Conservation (phyloP, 2,797 vertebrate species). For the Silurus lanzhouensis region DNA sequence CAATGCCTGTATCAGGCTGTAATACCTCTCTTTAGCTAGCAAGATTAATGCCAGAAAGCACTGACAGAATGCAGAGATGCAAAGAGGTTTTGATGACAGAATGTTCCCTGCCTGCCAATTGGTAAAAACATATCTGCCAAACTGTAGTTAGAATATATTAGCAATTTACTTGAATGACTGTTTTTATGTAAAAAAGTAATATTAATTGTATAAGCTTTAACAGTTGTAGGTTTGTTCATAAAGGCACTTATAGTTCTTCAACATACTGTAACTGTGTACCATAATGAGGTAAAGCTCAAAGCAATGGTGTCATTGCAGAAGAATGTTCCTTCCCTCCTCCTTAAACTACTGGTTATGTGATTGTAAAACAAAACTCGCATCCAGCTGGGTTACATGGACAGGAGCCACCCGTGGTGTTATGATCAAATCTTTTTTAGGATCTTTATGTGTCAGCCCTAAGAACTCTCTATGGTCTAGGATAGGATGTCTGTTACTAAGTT, state of each 20-base stretch:
- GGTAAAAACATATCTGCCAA: conserved; percentile 5
- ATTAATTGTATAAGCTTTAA: conserved; percentile 34
- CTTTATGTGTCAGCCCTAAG: conserved; percentile 58
- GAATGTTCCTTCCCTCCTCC: conserved; percentile 31
- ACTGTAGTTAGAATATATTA: conserved; percentile 19
- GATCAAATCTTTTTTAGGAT: conserved; percentile 61
- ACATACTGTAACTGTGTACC: conserved; percentile 23
- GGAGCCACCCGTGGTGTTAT: conserved; percentile 63
- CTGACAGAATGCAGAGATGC: conserved; percentile 41
- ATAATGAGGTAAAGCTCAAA: conserved; percentile 36
- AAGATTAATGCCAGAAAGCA: conserved; percentile 59
- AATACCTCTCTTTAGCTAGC: conserved; percentile 55
- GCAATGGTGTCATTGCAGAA: conserved; percentile 33
- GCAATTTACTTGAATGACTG: conserved; percentile 19
- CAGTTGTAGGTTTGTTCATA: conserved; percentile 32
- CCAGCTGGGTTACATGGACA: conserved; percentile 33
- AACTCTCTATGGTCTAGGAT: conserved; percentile 44
- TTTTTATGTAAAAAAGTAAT: conserved; percentile 24
- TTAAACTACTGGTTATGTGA: conserved; percentile 41
- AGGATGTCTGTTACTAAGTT: conserved; percentile 57
- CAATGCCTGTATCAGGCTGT: conserved; percentile 56
- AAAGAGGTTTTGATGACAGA: conserved; percentile 1
- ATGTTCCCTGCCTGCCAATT: conserved; percentile 1
- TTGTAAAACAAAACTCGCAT: conserved; percentile 49
- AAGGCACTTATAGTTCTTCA: conserved; percentile 27